Conservation (phyloP, 2,113 vertebrate species). For the Micronycteris hirsuta region DNA sequence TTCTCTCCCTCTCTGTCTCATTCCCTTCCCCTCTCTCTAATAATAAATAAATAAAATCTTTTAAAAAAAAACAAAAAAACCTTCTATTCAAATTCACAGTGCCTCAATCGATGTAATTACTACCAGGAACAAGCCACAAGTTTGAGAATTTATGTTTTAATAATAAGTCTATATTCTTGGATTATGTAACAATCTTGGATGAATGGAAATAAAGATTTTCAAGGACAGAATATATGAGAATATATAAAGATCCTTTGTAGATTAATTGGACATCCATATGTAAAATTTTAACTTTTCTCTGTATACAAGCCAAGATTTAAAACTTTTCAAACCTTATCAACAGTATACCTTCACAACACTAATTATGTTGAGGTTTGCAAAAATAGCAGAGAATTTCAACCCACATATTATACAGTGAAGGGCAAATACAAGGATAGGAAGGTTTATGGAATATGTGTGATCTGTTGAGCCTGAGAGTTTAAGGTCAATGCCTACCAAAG, state of each 20-base stretch:
- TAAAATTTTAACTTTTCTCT: conserved; percentile 52
- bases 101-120: conserved; percentile 72
- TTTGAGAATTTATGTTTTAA: conserved; percentile 68
- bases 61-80: too few relatives aligned
- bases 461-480: neutral
- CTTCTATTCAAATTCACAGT: conserved; percentile 62
- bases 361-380: neutral
- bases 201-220: conserved; percentile 56
- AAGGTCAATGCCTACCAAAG: neutral
- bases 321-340: conserved; percentile 31
- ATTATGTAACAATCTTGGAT: conserved; percentile 52
- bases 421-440: neutral
- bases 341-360: neutral
- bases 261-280: conserved; percentile 46
- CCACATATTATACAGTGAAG: neutral
- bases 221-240: neutral
- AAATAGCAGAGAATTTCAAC: neutral
- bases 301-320: conserved; percentile 8
- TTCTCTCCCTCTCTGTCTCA: too few relatives aligned
- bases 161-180: conserved; percentile 67
- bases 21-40: too few relatives aligned
- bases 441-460: neutral
- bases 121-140: conserved; percentile 60
- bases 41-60: too few relatives aligned
- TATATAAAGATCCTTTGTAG: conserved; percentile 51